phyloP scores from a whole-genome alignment of 2,113 vertebrate genomes.

The Anser cygnoides region DNA sequence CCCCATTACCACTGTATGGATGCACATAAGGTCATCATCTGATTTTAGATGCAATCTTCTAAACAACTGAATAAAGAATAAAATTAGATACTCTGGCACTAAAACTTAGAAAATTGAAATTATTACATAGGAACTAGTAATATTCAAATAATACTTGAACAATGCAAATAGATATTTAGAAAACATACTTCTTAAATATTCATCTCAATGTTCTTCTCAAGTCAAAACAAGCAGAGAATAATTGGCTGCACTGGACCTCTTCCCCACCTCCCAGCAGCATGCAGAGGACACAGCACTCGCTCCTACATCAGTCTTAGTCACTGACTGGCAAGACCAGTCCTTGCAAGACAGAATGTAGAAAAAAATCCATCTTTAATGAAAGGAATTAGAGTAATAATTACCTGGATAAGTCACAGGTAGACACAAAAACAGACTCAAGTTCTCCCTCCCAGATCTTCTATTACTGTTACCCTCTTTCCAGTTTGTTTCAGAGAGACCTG shows the following conservation, averaged over 20 bases:
- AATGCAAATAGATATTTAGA: background rate
- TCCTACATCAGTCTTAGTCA: background rate
- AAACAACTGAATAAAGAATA: background rate
- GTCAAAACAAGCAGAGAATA: background rate
- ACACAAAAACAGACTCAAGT: background rate
- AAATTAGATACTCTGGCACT: background rate
- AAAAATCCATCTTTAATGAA: background rate
- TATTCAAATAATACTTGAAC: background rate
- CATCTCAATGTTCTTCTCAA: background rate
- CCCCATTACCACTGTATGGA: background rate
- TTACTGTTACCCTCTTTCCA: background rate
- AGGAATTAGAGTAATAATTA: background rate
- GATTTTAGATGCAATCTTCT: background rate
- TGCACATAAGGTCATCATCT: background rate
- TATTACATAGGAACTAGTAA: background rate
- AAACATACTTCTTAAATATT: background rate
- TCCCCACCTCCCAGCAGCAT: background rate
- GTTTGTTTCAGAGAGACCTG: background rate
- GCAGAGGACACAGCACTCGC: background rate
- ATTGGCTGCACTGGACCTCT: background rate
- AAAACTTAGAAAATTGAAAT: background rate
- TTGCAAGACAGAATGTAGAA: background rate
- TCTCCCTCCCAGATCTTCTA: background rate
- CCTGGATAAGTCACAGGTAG: background rate
- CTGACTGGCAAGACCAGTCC: background rate